These are phyloP conservation scores for Rhopalosiphum nymphaeae DNA, from an alignment of 2,888 invertebrate genomes.

Conservation along the genomic window DNA sequence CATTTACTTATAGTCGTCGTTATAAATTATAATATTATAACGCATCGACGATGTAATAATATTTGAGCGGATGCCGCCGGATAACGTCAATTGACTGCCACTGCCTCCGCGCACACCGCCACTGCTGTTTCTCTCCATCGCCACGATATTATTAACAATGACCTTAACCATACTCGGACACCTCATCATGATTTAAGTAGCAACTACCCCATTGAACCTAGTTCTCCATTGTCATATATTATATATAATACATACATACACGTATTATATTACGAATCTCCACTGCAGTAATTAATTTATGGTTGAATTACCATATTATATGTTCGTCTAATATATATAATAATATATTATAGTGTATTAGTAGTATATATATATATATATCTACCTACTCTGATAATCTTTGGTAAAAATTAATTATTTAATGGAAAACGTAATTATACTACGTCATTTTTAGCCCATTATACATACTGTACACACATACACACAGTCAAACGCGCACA, in stretches of 20 bases:
- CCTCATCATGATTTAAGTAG: slow-evolving; percentile 24
- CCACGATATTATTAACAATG: slow-evolving; percentile 29
- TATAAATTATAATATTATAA: slow-evolving; percentile 11
- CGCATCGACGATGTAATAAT: slow-evolving; percentile 42
- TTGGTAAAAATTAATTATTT: slow-evolving; percentile 54
- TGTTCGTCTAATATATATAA: background rate
- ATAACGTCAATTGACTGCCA: slow-evolving; percentile 54
- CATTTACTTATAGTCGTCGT: slow-evolving; percentile 26
- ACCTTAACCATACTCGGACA: slow-evolving; percentile 29
- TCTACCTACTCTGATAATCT: slow-evolving; percentile 40
- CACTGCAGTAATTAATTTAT: slow-evolving; percentile 17
- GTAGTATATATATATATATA: background rate
- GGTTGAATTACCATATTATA: slow-evolving; percentile 36
- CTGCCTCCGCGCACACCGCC: background rate
- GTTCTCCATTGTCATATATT: background rate
- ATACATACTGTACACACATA: slow-evolving; percentile 2
- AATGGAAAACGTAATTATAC: slow-evolving; percentile 51
- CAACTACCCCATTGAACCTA: slow-evolving; percentile 24
- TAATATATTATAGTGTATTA: background rate
- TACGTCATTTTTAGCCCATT: slow-evolving; percentile 45
- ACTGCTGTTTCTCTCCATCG: background rate
- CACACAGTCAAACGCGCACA: background rate
- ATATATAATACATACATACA: background rate
- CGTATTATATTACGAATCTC: slow-evolving; percentile 14
- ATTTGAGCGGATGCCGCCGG: slow-evolving; percentile 38